Percentiles rank a stretch among this genome's conserved stretches.
phyloP scores from a whole-genome alignment of 2,113 vertebrate genomes.

The Columbina picui region DNA sequence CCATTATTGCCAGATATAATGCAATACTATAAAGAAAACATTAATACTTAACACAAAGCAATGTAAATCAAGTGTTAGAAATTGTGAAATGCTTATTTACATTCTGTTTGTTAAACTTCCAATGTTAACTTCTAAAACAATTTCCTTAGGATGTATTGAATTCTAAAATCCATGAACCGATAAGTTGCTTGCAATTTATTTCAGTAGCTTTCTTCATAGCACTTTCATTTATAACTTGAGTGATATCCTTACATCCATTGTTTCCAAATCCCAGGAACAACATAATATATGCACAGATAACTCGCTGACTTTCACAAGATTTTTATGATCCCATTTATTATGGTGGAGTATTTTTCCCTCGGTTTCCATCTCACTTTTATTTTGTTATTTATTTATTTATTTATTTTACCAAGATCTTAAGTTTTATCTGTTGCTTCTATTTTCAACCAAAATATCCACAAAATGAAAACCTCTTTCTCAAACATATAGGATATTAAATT shows the following conservation, averaged over 20 bases:
- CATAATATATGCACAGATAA: not conserved
- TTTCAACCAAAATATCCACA: not conserved
- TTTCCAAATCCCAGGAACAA: not conserved
- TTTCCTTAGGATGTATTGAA: not conserved
- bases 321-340: not conserved
- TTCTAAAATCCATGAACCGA: constrained; percentile 11
- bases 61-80: not conserved
- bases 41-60: not conserved
- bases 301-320: not conserved
- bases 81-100: constrained; percentile 6
- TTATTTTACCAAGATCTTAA: not conserved
- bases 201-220: not conserved
- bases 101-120: not conserved
- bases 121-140: constrained; percentile 3
- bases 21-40: not conserved
- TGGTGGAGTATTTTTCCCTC: not conserved
- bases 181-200: constrained; percentile 6
- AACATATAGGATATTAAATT: not conserved
- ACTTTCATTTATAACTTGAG: constrained; percentile 8
- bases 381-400: not conserved
- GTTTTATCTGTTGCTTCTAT: not conserved
- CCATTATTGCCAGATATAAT: not conserved
- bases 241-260: not conserved
- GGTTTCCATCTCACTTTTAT: not conserved
- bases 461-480: not conserved